Base-by-base conservation (phyloP, 2,888 invertebrate species). In the Drosophila picticornis region DNA sequence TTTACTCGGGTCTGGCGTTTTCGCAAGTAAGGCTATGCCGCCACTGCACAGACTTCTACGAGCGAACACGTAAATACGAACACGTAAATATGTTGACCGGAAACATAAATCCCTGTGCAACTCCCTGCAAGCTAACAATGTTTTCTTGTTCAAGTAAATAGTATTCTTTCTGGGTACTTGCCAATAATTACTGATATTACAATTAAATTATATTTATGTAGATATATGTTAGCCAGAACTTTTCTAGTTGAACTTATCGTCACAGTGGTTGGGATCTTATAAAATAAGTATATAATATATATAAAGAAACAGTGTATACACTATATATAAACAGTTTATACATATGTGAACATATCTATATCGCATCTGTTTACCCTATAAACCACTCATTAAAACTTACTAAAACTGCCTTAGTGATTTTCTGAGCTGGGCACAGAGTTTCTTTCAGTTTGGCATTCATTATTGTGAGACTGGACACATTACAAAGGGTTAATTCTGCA, bases 1-100 rank as follows among this genome's bases (percentile, higher is more conserved):
- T 82, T 91, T 91, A 66, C 81, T 90, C 0, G 90, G 81, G n/a
- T 78, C 66, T 22, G 76, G 68, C 58, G 75, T 66, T 52, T 67
- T 77, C 25, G 90, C 77, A 34, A 91, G 70, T 29, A 90, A 80
- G 53, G 91, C 77, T 38, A 92, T 80, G 1, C 91, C 81, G 53
- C 91, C 92, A 78, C 91, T 92, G 64, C 93, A 93, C 22, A 93
- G 84, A 77, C 92, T 93, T 75, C 91, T 93, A 46, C 93, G 91
- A n/a, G 40, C 93, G 91, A n/a, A n/a, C n/a, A n/a, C n/a, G n/a
- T n/a, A n/a, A n/a, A n/a, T n/a, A n/a, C 34, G 91, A 85, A 36
- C 90, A 91, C 72, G 83, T 87, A 60, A 92, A 90, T 69, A 91
- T 89, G 76, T 92, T 92, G 66, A 92, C 92, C 46, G 92, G 92